These are phyloP conservation scores for Spea multiplicata DNA, from an alignment of 2,113 vertebrate genomes.

Conservation along the genomic window DNA sequence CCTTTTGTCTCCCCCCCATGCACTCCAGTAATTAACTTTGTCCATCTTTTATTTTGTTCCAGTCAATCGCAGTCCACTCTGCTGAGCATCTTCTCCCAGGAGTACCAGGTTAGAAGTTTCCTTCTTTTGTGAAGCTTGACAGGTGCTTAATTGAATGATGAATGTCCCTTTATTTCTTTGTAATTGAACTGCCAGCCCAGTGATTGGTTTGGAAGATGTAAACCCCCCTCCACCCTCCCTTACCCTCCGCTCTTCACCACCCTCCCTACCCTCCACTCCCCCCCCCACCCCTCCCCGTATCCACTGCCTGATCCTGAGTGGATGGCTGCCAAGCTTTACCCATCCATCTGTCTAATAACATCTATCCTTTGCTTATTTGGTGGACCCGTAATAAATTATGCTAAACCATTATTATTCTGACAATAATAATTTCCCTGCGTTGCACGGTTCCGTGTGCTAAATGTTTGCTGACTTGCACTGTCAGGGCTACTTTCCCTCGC, in stretches of 20 bases:
- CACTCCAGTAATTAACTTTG: constrained; percentile 99
- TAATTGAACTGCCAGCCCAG: constrained; percentile 99
- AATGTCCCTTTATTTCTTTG: constrained; percentile 99
- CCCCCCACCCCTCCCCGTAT: constrained; percentile 70
- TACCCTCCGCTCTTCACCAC: constrained; percentile 54
- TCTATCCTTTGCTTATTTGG: constrained; percentile 99
- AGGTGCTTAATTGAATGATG: constrained; percentile 99
- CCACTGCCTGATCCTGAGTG: constrained; percentile 90
- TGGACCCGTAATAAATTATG: constrained; percentile 99
- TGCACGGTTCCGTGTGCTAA: constrained; percentile 98
- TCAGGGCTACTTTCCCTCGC: constrained; percentile 95
- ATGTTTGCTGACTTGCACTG: constrained; percentile 99
- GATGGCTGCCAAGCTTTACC: constrained; percentile 98
- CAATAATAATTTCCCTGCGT: constrained; percentile 99
- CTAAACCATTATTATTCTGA: constrained; percentile 99
- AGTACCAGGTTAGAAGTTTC: constrained; percentile 99
- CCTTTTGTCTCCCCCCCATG: constrained; percentile 95
- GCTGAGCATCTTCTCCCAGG: constrained; percentile 99
- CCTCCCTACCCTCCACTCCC: constrained; percentile 64
- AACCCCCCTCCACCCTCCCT: constrained; percentile 53
- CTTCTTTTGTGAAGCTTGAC: constrained; percentile 99
- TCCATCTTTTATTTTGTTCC: constrained; percentile 99
- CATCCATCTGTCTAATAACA: constrained; percentile 99
- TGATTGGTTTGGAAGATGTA: constrained; percentile 98
- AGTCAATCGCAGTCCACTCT: constrained; percentile 99